Base-by-base conservation (phyloP, 2,888 invertebrate species). In the Synergus japonicus region DNA sequence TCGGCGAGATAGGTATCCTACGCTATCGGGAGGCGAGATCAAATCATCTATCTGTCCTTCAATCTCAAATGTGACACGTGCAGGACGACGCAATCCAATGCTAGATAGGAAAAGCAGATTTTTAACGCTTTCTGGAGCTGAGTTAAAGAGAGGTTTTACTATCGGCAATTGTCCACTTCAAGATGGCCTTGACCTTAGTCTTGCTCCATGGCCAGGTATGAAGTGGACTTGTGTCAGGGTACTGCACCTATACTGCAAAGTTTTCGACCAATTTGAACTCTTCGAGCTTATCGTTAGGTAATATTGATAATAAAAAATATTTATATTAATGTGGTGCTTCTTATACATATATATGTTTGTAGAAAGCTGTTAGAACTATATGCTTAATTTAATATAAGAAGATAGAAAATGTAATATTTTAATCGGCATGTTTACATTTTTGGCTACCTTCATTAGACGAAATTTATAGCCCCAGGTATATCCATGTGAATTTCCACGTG, bases 241-340 rank as follows among this genome's bases (percentile, higher is more conserved):
- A 79, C 93, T 97, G 82, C 96, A 96, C 89, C 94, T 97, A 79
- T 97, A 97, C 93, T 97, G 97, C 93, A 97, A 97, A 92, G 97
- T 97, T 87, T 97, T 97, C 93, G 96, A 96, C 90, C 95, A 96
- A 90, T 95, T 95, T 92, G 96, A 96, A 93, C 94, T 96, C 66
- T 94, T 96, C 93, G 96, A 96, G 92, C 94, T 96, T 93, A 95
- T 96, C 88, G 95, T 96, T 93, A 95, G 96, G 96, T 96, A 94
- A 94, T 81, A 78, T 79, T 69, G 60, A 44, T 66, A 10, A 10
- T 43, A 43, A n/a, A 54, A 8, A 54, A 37, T 37, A 37, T 37
- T 49, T 49, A 15, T 49, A 12, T 49, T 49, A 49, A 49, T 49
- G 4, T 49, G 15, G 37, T 37, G 5, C 37, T 37, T 4, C 37